phyloP scores from a whole-genome alignment of 2,888 invertebrate species.

The Pammene aurita region DNA sequence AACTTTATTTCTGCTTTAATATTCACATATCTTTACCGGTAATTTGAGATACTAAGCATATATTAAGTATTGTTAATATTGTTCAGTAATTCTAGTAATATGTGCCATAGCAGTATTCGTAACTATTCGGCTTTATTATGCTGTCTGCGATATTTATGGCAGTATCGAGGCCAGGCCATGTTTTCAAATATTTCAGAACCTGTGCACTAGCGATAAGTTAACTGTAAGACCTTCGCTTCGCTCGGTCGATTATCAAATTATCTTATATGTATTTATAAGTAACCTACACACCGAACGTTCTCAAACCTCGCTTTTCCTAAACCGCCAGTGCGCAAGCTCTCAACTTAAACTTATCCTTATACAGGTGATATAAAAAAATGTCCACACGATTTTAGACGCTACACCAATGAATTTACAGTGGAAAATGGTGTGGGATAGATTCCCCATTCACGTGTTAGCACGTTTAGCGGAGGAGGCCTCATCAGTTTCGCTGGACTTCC shows the following conservation, averaged over 20 bases:
- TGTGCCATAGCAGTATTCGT: too few species aligned
- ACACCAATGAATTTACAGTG: not conserved
- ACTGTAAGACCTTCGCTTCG: not conserved
- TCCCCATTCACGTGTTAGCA: slow-evolving; percentile 61
- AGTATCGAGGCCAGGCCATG: too few species aligned
- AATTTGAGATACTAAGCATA: too few species aligned
- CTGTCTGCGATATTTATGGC: too few species aligned
- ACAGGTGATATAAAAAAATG: not conserved
- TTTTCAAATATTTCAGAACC: not conserved
- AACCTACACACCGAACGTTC: not conserved
- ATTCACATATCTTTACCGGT: too few species aligned
- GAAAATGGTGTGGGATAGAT: not conserved
- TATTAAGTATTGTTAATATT: too few species aligned
- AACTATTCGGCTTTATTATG: too few species aligned
- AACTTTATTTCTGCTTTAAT: too few species aligned
- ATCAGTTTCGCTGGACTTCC: slow-evolving; percentile 86
- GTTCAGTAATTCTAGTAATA: too few species aligned
- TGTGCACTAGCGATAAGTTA: not conserved
- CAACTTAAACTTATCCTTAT: not conserved
- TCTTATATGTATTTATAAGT: too few species aligned
- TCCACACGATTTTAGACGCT: slow-evolving; percentile 10
- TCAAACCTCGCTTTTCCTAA: not conserved
- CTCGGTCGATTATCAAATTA: not conserved
- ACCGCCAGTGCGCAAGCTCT: slow-evolving; percentile 1
- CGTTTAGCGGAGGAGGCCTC: slow-evolving; percentile 84